Evolutionary conservation across 2,797 vertebrate species (phyloP).

Genomic region (Pyrocephalus nanus): DNA sequence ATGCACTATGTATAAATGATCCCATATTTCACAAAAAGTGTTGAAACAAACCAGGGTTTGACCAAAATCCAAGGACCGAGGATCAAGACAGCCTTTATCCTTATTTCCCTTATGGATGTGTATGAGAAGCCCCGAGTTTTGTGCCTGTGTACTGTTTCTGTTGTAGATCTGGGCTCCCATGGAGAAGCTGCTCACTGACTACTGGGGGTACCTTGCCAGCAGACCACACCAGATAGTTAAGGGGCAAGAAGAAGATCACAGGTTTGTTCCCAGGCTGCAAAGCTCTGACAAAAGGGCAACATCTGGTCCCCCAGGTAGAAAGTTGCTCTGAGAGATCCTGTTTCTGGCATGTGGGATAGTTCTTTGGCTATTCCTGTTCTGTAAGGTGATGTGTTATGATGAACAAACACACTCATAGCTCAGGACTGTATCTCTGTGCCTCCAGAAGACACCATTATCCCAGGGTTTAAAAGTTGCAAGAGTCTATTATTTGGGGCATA

Average conservation of each 20-base stretch:
- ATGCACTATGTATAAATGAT: neutral
- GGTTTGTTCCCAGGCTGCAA: neutral
- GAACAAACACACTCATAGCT: neutral
- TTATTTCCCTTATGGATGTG: neutral
- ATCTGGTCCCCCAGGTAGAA: neutral
- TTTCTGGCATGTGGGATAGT: rapidly evolving
- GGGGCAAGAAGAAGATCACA: neutral
- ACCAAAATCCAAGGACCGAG: neutral
- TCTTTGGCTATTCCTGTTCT: neutral
- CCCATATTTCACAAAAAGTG: neutral
- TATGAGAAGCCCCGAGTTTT: neutral
- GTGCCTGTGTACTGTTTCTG: neutral
- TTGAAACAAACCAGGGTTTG: neutral
- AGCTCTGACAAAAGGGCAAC: neutral
- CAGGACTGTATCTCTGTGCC: neutral
- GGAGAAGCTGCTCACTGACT: neutral
- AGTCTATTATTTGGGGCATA: neutral
- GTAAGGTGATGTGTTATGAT: neutral
- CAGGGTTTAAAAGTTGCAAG: neutral
- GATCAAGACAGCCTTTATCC: neutral
- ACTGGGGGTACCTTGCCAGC: neutral
- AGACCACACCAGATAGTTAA: neutral
- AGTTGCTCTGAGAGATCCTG: neutral
- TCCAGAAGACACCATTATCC: neutral
- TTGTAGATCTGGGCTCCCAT: neutral